phyloP scores from a whole-genome alignment of 2,797 vertebrate genomes.

The Lepus townsendii region DNA sequence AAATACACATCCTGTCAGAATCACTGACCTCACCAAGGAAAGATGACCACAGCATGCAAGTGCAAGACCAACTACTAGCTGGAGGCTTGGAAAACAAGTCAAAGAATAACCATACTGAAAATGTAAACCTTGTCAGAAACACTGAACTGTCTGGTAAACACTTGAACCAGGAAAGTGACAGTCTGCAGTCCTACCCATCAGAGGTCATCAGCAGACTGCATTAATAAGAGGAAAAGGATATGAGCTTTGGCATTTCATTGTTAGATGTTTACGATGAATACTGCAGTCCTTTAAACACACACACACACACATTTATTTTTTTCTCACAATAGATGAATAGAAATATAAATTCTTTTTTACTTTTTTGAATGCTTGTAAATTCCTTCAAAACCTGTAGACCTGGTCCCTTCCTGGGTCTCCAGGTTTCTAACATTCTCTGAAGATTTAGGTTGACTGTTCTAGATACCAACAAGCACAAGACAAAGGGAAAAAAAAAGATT shows the following conservation, averaged over 20 bases:
- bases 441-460: neutral
- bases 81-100: conserved; percentile 66
- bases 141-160: conserved; percentile 63
- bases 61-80: conserved; percentile 70
- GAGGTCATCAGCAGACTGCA: neutral
- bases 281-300: neutral
- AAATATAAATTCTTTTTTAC: neutral
- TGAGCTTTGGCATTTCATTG: conserved; percentile 36
- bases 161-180: conserved; percentile 63
- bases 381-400: neutral
- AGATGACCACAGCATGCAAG: conserved; percentile 48
- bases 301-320: neutral
- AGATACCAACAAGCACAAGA: conserved; percentile 12
- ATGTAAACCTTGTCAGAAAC: conserved; percentile 66
- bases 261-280: conserved; percentile 54
- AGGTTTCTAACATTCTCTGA: conserved; percentile 37
- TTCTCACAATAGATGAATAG: conserved; percentile 19
- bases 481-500: neutral
- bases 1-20: conserved; percentile 73
- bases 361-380: conserved; percentile 49
- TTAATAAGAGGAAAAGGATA: conserved; percentile 14
- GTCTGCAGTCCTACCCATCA: conserved; percentile 36
- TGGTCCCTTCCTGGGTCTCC: neutral
- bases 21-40: conserved; percentile 68
- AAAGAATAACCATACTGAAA: conserved; percentile 59